A percentile compares a stretch with the other conserved stretches of the same genome.
phyloP scores from a whole-genome alignment of 2,888 invertebrate species.

The Chalcis sispes region DNA sequence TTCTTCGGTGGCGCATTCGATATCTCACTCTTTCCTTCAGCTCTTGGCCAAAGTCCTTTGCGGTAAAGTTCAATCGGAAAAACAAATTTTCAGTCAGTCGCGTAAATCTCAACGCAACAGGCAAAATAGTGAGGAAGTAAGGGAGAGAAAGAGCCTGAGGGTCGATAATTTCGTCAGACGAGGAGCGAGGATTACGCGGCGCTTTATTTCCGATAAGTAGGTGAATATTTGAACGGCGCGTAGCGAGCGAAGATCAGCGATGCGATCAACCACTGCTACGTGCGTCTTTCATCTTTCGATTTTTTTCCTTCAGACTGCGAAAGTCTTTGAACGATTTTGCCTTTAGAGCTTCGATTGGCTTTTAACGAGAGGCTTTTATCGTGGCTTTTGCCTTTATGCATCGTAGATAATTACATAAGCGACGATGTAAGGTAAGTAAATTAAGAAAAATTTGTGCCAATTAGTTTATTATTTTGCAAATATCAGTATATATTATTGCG shows the following conservation, averaged over 20 bases:
- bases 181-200: slow-evolving; percentile 59
- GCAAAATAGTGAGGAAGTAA: too few species aligned
- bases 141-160: too few species aligned
- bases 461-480: not conserved
- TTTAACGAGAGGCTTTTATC: not conserved
- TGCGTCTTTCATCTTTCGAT: slow-evolving; percentile 42
- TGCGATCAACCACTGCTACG: slow-evolving; percentile 50
- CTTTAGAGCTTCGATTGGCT: slow-evolving; percentile 32
- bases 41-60: slow-evolving; percentile 60
- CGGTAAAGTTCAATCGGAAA: slow-evolving; percentile 73
- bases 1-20: not conserved
- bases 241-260: slow-evolving; percentile 35
- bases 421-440: slow-evolving; percentile 28
- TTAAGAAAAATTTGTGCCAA: slow-evolving; percentile 30
- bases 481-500: too few species aligned
- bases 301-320: not conserved
- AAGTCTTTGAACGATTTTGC: slow-evolving; percentile 44
- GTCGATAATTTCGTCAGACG: slow-evolving; percentile 68
- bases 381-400: not conserved
- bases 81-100: slow-evolving; percentile 72
- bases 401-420: slow-evolving; percentile 14
- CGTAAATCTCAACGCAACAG: slow-evolving; percentile 50
- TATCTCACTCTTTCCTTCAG: slow-evolving; percentile 23
- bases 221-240: slow-evolving; percentile 54
- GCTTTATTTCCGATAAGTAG: slow-evolving; percentile 58